Percentiles rank a stretch among this genome's conserved stretches.
phyloP scores from a whole-genome alignment of 1,140 invertebrate genomes.

The Carcinoscorpius rotundicauda region DNA sequence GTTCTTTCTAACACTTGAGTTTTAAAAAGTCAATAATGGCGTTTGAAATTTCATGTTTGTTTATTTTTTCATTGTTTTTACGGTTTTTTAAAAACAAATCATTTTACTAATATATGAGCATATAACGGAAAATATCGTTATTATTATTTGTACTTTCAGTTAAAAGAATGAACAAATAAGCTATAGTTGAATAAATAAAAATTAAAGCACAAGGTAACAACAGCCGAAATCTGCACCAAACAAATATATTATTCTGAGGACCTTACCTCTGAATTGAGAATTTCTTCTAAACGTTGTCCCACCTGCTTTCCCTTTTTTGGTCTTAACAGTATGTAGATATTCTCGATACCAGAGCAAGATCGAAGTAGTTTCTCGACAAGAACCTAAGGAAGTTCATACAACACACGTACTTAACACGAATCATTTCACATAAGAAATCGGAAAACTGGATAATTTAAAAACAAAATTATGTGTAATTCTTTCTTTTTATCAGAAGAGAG shows the following conservation, averaged over 20 bases:
- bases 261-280: constrained; percentile 18
- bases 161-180: no score
- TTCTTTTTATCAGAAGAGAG: no score
- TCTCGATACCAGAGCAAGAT: constrained; percentile 50
- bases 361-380: constrained; percentile 64
- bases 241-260: not conserved
- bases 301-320: constrained; percentile 45
- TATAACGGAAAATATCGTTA: not conserved
- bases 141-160: no score
- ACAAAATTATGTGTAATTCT: no score
- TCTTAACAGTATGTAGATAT: constrained; percentile 57
- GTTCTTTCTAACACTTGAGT: no score
- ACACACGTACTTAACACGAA: no score
- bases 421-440: no score
- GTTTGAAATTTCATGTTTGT: no score
- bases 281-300: constrained; percentile 29
- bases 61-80: not conserved
- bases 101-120: not conserved
- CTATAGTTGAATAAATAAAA: no score
- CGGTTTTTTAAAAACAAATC: not conserved
- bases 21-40: no score
- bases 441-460: no score
- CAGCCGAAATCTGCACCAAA: not conserved
- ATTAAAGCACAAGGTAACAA: not conserved
- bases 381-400: not conserved